A percentile compares a stretch with the other conserved stretches of the same genome.
Conservation (phyloP, 2,113 vertebrate species). For the Romanogobio albipinnatus region DNA sequence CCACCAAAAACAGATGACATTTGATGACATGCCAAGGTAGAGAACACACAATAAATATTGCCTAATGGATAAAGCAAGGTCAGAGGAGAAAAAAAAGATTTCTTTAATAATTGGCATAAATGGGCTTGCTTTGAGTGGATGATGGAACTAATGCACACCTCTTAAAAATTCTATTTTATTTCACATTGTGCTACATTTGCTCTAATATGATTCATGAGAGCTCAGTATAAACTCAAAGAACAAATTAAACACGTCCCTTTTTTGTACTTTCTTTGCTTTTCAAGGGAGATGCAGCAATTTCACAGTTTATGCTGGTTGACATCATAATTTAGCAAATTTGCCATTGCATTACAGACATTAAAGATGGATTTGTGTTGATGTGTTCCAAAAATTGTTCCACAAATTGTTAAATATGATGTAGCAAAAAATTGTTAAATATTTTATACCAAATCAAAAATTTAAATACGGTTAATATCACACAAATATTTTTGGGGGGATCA, state of each 20-base stretch:
- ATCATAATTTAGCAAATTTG: neutral
- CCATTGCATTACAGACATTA: neutral
- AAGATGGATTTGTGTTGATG: neutral
- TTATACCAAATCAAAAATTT: neutral
- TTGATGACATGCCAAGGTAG: slow-evolving; percentile 32
- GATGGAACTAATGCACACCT: slow-evolving; percentile 60
- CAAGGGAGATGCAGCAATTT: neutral
- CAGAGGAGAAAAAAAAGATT: slow-evolving; percentile 52
- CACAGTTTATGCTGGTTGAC: neutral
- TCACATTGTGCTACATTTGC: slow-evolving; percentile 49
- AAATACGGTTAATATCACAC: neutral
- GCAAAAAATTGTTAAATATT: too few relatives aligned
- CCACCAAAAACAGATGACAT: slow-evolving; percentile 43
- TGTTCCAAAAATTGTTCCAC: too few relatives aligned
- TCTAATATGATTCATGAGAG: slow-evolving; percentile 29
- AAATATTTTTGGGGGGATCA: neutral
- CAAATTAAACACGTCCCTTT: slow-evolving; percentile 8
- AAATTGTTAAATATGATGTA: neutral
- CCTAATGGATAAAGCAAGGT: slow-evolving; percentile 57
- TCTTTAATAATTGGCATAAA: slow-evolving; percentile 55
- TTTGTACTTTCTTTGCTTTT: neutral
- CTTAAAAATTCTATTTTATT: slow-evolving; percentile 67
- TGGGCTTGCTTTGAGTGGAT: slow-evolving; percentile 50
- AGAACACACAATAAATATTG: slow-evolving; percentile 36
- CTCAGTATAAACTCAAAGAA: slow-evolving; percentile 7